Evolutionary conservation across 2,888 invertebrate genomes (phyloP), one percentile per base, ranked within the genome.

Genomic region (Lasius fuliginosus): DNA sequence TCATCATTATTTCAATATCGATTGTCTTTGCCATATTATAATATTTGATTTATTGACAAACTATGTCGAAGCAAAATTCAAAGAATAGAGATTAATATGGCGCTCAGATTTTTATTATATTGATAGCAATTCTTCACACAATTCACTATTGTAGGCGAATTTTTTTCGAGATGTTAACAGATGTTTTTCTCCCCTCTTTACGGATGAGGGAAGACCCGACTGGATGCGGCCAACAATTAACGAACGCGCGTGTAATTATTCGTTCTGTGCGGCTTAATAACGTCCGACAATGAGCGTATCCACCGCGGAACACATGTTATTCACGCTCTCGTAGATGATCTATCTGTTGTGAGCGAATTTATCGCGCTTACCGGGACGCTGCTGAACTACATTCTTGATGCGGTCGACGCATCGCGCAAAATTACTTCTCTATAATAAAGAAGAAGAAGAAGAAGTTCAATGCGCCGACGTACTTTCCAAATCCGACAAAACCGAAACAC

Each of bases 261-360:
- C 85, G 87, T 90, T 90, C 88, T 64, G 67, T 76, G 68, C 85
- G 76, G 58, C 42, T 65, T 65, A 23, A 23, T 71, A 49, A 42
- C 42, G 64, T 67, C 76, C 56, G 58, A 30, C 46, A 53, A 65
- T 65, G 67, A 68, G 67, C 65, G 58, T 79, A 56, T 82, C 74
- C 40, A 46, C 83, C 82, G 23, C 64, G 77, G 56, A 65, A 33
- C 82, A 75, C 71, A 42, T 83, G 79, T 86, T 90, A 87, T 93
- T 93, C 92, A 93, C 93, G 92, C 93, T 93, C 92, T 92, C 93
- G 89, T 92, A 91, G 87, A 82, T 89, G 90, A 88, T 91, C 83
- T 53, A 84, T 83, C 84, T 69, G 23, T 23, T 23, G 23, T 23
- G 74, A 75, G 82, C 56, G 42, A 76, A 64, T 75, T 64, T 62